Evolutionary conservation across 2,113 vertebrate genomes (phyloP), one percentile per base, ranked within the genome.

Genomic region (Takifugu bimaculatus): DNA sequence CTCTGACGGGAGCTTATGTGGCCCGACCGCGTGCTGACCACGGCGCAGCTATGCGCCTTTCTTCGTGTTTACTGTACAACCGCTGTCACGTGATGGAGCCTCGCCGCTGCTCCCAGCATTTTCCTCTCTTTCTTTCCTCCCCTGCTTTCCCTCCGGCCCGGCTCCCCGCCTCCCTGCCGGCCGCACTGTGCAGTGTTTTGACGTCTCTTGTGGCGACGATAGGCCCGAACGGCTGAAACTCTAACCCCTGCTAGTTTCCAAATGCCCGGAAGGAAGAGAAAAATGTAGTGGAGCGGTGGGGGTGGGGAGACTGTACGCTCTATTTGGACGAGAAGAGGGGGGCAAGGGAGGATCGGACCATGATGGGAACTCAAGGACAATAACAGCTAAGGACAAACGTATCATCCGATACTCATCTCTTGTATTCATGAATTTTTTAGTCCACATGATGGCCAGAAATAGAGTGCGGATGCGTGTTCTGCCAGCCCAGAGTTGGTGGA

Each of bases 301-400:
- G 83, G 85, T 82, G 84, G 87, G 87, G 83, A 83, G 78, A 65
- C 66, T 65, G 73, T 83, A 69, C 73, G 78, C 85, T 88, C 81
- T 80, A 83, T 81, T 88, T 87, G 82, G 82, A 82, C 81, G 78
- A 74, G 80, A 75, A 84, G 81, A 78, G 82, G 85, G 77, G 85
- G 81, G 80, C 70, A 65, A 74, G 79, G 80, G 86, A 83, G 83
- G 86, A 80, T 85, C 51, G 83, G 89, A 87, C 85, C 65, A 26
- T 74, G 82, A 87, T 87, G 79, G 77, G 81, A 88, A 89, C 82
- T 88, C 88, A 91, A 91, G 90, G 90, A 89, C 89, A 91, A 88
- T 88, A 90, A 81, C 70, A 88, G 87, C 88, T 89, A 91, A 92
- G 91, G 90, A 91, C 90, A 90, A 91, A 91, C 73, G 78, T 83